Evolutionary conservation across 2,113 vertebrate species (phyloP).

Genomic region (Archocentrus centrarchus): DNA sequence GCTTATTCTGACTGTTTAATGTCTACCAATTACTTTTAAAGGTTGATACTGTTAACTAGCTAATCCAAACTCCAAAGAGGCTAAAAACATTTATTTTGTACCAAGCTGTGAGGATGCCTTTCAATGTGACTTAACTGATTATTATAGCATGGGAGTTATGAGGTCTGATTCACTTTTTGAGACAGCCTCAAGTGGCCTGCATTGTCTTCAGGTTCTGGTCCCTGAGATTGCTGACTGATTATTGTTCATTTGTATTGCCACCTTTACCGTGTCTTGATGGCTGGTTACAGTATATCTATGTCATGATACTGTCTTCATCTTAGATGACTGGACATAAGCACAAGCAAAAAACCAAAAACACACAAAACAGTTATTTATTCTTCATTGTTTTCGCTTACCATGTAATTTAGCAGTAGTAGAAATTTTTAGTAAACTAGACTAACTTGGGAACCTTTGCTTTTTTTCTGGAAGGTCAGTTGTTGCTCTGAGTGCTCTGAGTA

Average conservation of each 20-base stretch:
- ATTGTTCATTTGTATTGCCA: too few species aligned
- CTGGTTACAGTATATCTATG: too few species aligned
- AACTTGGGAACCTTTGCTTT: neutral
- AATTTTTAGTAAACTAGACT: neutral
- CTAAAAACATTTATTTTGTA: too few species aligned
- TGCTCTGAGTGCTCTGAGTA: neutral
- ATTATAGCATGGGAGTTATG: too few species aligned
- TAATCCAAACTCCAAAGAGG: neutral
- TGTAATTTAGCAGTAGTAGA: neutral
- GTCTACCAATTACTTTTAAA: slow-evolving; percentile 9
- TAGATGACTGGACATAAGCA: neutral
- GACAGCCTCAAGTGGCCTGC: too few species aligned
- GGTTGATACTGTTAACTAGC: neutral
- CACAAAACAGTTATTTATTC: neutral
- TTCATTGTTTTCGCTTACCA: neutral
- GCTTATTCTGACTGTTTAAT: slow-evolving; percentile 5
- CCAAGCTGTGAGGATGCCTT: too few species aligned
- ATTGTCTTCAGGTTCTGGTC: too few species aligned
- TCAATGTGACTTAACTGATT: too few species aligned
- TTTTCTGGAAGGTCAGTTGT: neutral
- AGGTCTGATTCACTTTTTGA: too few species aligned
- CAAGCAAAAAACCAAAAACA: neutral
- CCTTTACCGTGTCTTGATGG: too few species aligned
- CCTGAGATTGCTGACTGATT: too few species aligned
- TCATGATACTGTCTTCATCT: neutral